Conservation (phyloP, 2,797 vertebrate species). For the Ambastaia sidthimunki region DNA sequence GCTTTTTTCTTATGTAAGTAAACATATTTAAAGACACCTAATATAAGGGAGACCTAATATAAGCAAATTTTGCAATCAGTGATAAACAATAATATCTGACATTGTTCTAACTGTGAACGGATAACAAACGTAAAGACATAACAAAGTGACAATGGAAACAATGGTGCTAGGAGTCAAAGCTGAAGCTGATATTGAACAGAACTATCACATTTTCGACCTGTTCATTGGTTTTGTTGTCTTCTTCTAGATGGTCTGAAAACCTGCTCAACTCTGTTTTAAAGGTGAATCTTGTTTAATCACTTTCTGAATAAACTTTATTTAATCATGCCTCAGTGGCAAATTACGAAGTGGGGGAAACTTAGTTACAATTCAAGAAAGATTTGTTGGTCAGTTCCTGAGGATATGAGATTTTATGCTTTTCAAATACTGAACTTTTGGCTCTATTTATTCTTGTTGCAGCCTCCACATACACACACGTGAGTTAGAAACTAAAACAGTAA, state of each 20-base stretch:
- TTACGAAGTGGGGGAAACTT: slow-evolving; percentile 46
- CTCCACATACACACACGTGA: slow-evolving; percentile 8
- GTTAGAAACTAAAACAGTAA: background rate
- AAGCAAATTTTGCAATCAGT: background rate
- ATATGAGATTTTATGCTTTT: slow-evolving; percentile 59
- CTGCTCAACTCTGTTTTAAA: too few relatives aligned
- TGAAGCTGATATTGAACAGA: background rate
- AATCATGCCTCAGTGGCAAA: slow-evolving; percentile 19
- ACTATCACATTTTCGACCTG: background rate
- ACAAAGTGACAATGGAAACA: background rate
- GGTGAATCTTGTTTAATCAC: background rate
- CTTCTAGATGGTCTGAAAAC: background rate
- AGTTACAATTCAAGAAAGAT: slow-evolving; percentile 76
- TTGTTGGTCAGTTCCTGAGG: slow-evolving; percentile 64
- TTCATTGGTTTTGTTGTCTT: background rate
- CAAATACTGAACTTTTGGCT: slow-evolving; percentile 31
- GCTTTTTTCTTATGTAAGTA: too few relatives aligned
- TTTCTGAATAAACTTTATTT: slow-evolving; percentile 9
- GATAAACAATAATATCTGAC: background rate
- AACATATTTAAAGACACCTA: too few relatives aligned
- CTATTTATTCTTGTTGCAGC: slow-evolving; percentile 2
- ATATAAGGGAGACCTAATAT: too few relatives aligned
- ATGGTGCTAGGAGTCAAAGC: background rate
- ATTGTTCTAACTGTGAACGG: background rate
- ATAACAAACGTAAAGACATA: background rate